Evolutionary conservation across 2,888 invertebrate species (phyloP).

Genomic region (Sarcophaga carnaria): DNA sequence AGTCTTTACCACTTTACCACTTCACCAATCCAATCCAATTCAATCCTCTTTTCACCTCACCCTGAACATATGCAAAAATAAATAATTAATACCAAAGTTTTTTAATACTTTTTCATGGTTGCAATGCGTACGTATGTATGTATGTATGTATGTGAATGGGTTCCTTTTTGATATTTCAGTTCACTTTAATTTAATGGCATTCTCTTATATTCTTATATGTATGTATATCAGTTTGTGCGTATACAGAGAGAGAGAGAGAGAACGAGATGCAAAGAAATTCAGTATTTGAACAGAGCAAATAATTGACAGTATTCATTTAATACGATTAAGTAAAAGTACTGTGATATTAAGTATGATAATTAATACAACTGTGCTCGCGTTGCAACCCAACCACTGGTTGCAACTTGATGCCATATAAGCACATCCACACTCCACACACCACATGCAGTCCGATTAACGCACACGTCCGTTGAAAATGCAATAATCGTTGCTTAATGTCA

Average conservation of each 20-base stretch:
- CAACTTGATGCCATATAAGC: neutral
- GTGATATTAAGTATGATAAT: conserved; percentile 40
- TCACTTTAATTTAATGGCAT: conserved; percentile 19
- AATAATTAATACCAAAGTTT: conserved; percentile 23
- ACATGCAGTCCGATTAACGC: neutral
- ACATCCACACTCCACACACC: neutral
- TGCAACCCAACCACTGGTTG: too few species aligned
- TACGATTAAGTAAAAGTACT: conserved; percentile 38
- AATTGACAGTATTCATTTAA: conserved; percentile 45
- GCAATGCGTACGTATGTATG: neutral
- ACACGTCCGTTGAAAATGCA: conserved; percentile 17
- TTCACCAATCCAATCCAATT: neutral
- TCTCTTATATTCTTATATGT: neutral
- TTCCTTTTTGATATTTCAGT: conserved; percentile 4
- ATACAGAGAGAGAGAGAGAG: neutral
- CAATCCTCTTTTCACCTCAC: neutral
- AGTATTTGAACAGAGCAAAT: conserved; percentile 32
- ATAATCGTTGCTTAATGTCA: conserved; percentile 40
- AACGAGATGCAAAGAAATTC: conserved; percentile 10
- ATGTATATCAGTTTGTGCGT: neutral
- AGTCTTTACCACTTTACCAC: conserved; percentile 10
- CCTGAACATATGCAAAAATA: conserved; percentile 4
- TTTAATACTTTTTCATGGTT: neutral
- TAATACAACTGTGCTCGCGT: conserved; percentile 22
- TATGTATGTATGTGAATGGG: too few species aligned